Conservation (phyloP, 2,888 invertebrate species). For the Pachliopta kotzebuea region DNA sequence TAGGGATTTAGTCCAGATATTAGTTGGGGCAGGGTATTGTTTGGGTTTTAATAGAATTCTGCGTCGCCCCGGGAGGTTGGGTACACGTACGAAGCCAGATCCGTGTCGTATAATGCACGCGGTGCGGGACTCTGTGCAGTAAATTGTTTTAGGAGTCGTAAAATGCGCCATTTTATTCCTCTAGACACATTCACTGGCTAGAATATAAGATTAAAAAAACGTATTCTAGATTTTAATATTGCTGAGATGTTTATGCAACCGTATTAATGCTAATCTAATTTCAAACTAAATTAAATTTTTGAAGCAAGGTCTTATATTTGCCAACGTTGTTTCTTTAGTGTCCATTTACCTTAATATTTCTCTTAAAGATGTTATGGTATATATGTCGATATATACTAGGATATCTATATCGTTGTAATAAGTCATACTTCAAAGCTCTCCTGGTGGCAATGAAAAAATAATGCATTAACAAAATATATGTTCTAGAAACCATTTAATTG, state of each 20-base stretch:
- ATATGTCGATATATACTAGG: too few species aligned
- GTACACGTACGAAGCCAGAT: constrained; percentile 49
- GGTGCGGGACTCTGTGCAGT: constrained; percentile 50
- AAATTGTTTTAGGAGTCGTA: constrained; percentile 44
- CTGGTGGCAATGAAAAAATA: too few species aligned
- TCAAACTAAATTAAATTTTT: too few species aligned
- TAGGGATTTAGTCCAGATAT: constrained; percentile 81
- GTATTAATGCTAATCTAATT: not conserved
- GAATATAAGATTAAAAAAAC: not conserved
- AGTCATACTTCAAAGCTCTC: too few species aligned
- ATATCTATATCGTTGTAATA: too few species aligned
- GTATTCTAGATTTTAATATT: not conserved
- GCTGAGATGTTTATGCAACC: not conserved
- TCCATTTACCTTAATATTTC: too few species aligned
- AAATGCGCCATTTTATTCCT: constrained; percentile 26
- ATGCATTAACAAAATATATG: too few species aligned
- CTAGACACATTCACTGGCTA: constrained; percentile 14
- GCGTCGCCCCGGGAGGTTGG: constrained; percentile 70
- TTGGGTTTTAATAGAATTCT: constrained; percentile 79
- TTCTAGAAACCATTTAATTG: too few species aligned
- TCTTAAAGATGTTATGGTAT: too few species aligned
- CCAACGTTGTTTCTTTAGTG: too few species aligned
- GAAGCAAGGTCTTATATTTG: too few species aligned
- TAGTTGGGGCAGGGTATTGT: constrained; percentile 80
- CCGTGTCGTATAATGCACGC: constrained; percentile 42